A percentile compares a stretch with the other conserved stretches of the same genome.
phyloP scores from a whole-genome alignment of 2,113 vertebrate genomes.

The Strix aluco region DNA sequence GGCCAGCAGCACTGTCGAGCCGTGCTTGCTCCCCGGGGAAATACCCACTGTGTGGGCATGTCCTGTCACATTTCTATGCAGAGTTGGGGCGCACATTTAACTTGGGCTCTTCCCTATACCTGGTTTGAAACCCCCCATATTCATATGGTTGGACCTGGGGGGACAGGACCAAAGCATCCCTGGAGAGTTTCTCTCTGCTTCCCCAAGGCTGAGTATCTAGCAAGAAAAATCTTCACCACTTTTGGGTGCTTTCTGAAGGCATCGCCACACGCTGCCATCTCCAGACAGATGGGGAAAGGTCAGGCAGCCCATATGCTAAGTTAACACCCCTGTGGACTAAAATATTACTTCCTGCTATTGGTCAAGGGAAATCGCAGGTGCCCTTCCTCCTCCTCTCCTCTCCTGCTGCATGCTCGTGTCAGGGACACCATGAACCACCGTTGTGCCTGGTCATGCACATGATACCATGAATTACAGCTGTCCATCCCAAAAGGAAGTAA shows the following conservation, averaged over 20 bases:
- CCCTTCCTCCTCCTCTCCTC: background rate
- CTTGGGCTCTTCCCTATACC: background rate
- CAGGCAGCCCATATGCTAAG: background rate
- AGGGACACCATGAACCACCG: background rate
- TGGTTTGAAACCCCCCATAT: background rate
- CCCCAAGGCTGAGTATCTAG: background rate
- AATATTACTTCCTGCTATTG: background rate
- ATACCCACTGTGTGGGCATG: accelerated
- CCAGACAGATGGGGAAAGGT: background rate
- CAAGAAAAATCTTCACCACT: background rate
- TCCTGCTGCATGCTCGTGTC: background rate
- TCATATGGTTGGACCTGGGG: background rate
- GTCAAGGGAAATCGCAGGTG: background rate
- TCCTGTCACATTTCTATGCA: background rate
- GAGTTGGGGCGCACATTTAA: background rate
- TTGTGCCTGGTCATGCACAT: background rate
- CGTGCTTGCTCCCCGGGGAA: accelerated
- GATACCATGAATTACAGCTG: background rate
- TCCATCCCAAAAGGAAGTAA: background rate
- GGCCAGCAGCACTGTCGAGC: background rate
- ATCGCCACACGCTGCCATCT: background rate
- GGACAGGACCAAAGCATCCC: accelerated
- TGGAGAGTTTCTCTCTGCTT: background rate
- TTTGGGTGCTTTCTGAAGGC: background rate
- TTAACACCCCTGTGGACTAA: background rate